Base-by-base conservation (phyloP, 2,797 vertebrate genomes). In the Oreonectes daqikongensis region DNA sequence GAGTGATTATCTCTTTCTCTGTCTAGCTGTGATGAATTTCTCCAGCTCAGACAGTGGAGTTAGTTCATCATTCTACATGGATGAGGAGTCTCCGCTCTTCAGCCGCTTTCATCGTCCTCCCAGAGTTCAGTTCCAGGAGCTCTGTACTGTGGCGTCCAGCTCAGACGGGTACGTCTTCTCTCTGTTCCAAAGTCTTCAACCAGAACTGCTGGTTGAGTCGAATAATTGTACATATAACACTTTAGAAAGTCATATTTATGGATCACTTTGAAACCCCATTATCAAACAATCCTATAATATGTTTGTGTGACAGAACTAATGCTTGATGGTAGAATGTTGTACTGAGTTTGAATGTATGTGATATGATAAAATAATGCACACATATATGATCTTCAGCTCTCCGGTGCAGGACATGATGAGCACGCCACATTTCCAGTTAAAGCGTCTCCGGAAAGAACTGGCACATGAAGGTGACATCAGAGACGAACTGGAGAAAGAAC, bases 401-500 rank as follows among this genome's bases (percentile, higher is more conserved):
- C 97, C 97, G 11, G 85, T 98, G 85, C 94, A 93, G n/a, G 94
- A 98, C 1, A 86, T 97, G 42, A 93, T 98, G 90, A 97, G 95
- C 86, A 98, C 96, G 0, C 96, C 97, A 0, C 95, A 95, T 77
- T 97, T 98, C 70, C 96, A 97, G 87, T 80, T 98, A 84, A 92
- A 94, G 24, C 91, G 90, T 28, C 84, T 98, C 75, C 92, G 93
- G 75, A 92, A 94, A 78, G 94, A 95, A 81, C 86, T 98, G 76
- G 89, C 90, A 0, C 88, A 90, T 0, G 95, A 96, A 71, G 86
- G 93, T 5, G 95, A 94, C 15, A 93, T 94, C 74, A 90, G 92
- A 65, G 96, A 98, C 0, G 91, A 92, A 9, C 83, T 98, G 84
- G 96, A 96, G 81, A 88, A 88, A 38, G 96, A 99, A 82, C 75